Evolutionary conservation across 2,888 invertebrate species (phyloP), one percentile per base, ranked within the genome.

Genomic region (Folsomia candida): DNA sequence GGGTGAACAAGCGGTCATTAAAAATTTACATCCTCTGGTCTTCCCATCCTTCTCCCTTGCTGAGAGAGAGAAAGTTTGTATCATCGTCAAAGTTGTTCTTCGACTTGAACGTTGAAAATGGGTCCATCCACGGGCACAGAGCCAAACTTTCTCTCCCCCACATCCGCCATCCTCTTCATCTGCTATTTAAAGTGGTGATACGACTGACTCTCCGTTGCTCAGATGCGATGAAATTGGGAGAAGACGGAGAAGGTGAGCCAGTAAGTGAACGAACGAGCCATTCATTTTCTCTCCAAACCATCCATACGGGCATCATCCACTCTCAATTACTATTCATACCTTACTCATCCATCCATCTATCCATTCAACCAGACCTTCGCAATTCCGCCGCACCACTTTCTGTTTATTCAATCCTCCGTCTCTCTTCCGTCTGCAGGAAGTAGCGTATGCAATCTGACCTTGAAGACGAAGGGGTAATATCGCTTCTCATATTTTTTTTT

Each of bases 21-120:
- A 76, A 76, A 76, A 76, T 76, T 76, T 76, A 76, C 76, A 73
- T 75, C 75, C 74, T 74, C 73, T 76, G 76, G 75, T 73, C 75
- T 58, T 68, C 29, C 26, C 61, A 64, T 51, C 51, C 26, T 22
- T 25, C 72, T 67, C 69, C 29, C 66, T 51, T n/a, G 11, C 51
- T 3, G 25, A 64, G 47, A 20, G 6, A 18, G n/a, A n/a, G 54
- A 54, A 54, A 54, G n/a, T n/a, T n/a, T 29, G 29, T 62, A 27
- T 67, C 61, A 64, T 14, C 22, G 14, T 29, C 54, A 67, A 51
- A 57, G 54, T 67, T 61, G 51, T 64, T n/a, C 59, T 64, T 54
- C 63, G 57, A 57, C 67, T 51, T 61, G n/a, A n/a, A n/a, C n/a
- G n/a, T n/a, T 4, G 37, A 37, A 63, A 68, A 63, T 68, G 60